These are phyloP conservation scores for Corvus hawaiiensis DNA, from an alignment of 2,113 vertebrate genomes.

Conservation along the genomic window DNA sequence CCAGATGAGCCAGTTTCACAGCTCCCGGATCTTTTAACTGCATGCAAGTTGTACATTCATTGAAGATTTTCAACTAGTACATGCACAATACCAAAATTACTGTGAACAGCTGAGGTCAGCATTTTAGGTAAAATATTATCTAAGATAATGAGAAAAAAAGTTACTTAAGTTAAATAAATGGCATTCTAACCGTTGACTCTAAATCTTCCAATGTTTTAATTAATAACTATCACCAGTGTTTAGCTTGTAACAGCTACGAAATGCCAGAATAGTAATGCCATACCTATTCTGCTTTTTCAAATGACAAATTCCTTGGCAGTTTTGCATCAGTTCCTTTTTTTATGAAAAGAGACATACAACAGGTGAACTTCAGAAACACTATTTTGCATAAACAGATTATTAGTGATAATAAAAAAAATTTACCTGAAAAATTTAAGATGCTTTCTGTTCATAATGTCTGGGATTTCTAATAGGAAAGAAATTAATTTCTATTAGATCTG, in stretches of 20 bases:
- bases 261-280: not conserved
- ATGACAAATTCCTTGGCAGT: not conserved
- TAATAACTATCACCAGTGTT: not conserved
- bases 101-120: not conserved
- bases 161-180: not conserved
- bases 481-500: not conserved
- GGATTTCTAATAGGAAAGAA: constrained; percentile 81
- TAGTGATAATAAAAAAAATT: constrained; percentile 10
- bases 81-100: not conserved
- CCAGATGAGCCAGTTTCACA: not conserved
- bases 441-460: constrained; percentile 87
- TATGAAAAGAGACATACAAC: not conserved
- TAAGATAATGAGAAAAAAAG: not conserved
- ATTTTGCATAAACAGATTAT: not conserved
- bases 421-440: constrained; percentile 90
- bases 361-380: not conserved
- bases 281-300: not conserved
- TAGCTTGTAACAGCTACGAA: not conserved
- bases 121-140: not conserved
- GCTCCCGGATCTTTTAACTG: not conserved
- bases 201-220: not conserved
- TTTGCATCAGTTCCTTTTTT: not conserved
- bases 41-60: not conserved
- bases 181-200: not conserved
- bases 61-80: not conserved